Conservation (phyloP, 2,113 vertebrate species). For the Chloroceryle aenea region DNA sequence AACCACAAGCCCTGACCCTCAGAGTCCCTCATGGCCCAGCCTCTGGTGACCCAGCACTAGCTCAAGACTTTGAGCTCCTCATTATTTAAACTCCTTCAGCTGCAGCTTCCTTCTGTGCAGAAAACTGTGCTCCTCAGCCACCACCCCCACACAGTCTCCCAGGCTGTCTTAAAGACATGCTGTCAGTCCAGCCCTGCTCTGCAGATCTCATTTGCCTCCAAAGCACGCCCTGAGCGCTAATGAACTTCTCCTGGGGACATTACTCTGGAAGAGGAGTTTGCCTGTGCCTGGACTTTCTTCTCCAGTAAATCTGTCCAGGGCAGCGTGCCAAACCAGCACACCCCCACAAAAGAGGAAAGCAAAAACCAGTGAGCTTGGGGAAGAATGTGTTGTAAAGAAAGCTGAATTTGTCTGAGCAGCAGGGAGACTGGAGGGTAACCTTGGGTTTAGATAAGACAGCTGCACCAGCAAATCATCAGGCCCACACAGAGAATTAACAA, state of each 20-base stretch:
- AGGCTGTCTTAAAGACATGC: rapidly evolving
- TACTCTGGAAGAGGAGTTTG: neutral
- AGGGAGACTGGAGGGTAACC: neutral
- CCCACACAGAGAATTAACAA: neutral
- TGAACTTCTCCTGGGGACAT: neutral
- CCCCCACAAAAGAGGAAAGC: neutral
- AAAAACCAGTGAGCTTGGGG: neutral
- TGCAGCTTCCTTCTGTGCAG: neutral
- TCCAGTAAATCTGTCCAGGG: neutral
- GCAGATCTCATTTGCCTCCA: neutral
- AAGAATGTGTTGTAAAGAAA: neutral
- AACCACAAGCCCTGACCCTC: neutral
- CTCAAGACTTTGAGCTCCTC: neutral
- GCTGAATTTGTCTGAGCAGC: neutral
- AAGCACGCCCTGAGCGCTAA: neutral
- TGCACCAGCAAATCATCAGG: neutral
- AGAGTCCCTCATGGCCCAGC: rapidly evolving
- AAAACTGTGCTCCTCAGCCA: neutral
- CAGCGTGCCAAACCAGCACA: neutral
- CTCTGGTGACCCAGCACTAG: neutral
- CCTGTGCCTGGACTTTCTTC: neutral
- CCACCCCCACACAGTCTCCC: neutral
- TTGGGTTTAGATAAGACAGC: neutral
- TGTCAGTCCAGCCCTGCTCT: neutral
- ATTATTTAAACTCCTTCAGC: neutral